Base-by-base conservation (phyloP, 2,113 vertebrate species). In the Archilochus colubris region DNA sequence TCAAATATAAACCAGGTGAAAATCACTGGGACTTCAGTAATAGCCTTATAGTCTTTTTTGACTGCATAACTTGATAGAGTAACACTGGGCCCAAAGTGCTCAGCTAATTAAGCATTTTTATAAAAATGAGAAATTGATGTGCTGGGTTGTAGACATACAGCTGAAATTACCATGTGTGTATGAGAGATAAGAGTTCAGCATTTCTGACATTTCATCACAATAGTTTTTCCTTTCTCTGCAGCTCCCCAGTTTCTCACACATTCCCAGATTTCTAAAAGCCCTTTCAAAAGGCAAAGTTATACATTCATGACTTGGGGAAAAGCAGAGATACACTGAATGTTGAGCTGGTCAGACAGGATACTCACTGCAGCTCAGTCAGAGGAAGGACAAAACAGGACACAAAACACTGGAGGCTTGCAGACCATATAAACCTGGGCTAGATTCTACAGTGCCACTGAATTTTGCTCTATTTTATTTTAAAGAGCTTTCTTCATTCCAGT, bases 381-480 rank as follows among this genome's bases (percentile, higher is more conserved):
- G 62, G 38, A 53, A 57, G 50, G 50, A 44, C 36, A 21, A 14
- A 57, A 46, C 7, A 88, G 67, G 51, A 66, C 16, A 9, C 27
- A 6, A 12, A 55, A 20, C 19, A 50, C 19, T 69, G 83, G 18
- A 3, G 19, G 43, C 51, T 21, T 51, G 31, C 85, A 69, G 54
- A 8, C 21, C 36, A 0, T 27, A 2, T 5, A 30, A 89, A 8
- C 36, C n/a, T 58, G n/a, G 38, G 57, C 33, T 18, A 18, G 27
- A 72, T 36, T 21, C 43, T 57, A 80, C 58, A 38, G 36, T 11
- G 31, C 25, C 61, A 84, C 76, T 44, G 82, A 68, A 53, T 89
- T 78, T 59, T 95, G 85, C 57, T 81, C 76, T 82, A 75, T 86
- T 95, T 94, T 91, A 72, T 86, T 88, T 82, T 68, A 54, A 55